These are phyloP conservation scores for Drosophila kambysellisi DNA, from an alignment of 2,888 invertebrate genomes.

Conservation along the genomic window DNA sequence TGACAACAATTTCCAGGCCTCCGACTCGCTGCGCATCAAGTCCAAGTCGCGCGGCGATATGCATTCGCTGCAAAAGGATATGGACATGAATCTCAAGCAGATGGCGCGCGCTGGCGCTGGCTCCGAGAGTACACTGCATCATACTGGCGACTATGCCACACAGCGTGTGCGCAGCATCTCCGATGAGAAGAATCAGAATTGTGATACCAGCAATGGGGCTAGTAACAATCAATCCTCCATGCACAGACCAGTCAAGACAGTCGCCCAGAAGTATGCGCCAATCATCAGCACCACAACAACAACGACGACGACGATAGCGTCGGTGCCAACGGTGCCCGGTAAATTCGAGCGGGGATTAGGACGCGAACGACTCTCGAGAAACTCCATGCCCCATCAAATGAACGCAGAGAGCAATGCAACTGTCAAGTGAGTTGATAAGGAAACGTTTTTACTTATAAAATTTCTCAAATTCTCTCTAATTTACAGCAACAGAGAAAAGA, in stretches of 20 bases:
- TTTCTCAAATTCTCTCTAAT: conserved; percentile 18
- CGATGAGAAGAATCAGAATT: conserved; percentile 85
- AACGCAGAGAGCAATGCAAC: conserved; percentile 55
- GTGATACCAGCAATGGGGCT: conserved; percentile 68
- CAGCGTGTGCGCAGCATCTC: conserved; percentile 84
- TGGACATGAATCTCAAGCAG: conserved; percentile 83
- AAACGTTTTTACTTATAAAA: background rate
- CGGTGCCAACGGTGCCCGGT: conserved; percentile 28
- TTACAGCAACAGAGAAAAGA: conserved; percentile 88
- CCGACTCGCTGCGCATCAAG: conserved; percentile 83
- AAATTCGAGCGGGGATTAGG: conserved; percentile 80
- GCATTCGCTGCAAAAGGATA: conserved; percentile 82
- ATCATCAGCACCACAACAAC: conserved; percentile 28
- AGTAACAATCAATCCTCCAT: conserved; percentile 28
- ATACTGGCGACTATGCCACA: conserved; percentile 42
- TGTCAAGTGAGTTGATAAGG: conserved; percentile 49
- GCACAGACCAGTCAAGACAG: conserved; percentile 57
- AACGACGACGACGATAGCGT: conserved; percentile 22
- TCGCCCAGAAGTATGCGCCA: conserved; percentile 66
- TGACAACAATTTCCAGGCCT: conserved; percentile 79
- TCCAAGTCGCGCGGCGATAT: conserved; percentile 85
- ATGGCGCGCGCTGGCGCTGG: conserved; percentile 72
- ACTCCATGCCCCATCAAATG: conserved; percentile 53
- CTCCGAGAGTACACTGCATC: conserved; percentile 77
- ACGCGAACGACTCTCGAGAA: conserved; percentile 67